Conservation (phyloP, 2,888 invertebrate species). For the Thysanoteuthis rhombus region DNA sequence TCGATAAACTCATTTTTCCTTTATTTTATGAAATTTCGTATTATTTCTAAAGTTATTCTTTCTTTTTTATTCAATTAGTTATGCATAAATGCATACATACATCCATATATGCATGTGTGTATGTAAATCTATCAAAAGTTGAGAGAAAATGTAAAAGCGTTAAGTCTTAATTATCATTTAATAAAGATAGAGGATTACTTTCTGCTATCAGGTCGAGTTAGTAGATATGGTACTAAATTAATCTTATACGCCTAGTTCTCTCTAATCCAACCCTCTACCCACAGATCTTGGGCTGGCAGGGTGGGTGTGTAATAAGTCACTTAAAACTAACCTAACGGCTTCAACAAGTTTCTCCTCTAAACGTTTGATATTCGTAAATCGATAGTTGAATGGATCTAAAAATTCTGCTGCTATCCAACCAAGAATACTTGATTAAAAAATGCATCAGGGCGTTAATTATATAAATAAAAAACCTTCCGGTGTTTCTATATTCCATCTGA, state of each 20-base stretch:
- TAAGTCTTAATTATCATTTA: background rate
- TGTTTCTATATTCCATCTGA: background rate
- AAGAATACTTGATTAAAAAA: background rate
- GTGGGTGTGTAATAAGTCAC: background rate
- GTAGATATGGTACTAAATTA: background rate
- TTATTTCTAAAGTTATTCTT: too few species aligned
- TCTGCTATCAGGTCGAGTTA: background rate
- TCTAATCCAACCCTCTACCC: background rate
- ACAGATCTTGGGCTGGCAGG: background rate
- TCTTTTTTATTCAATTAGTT: too few species aligned
- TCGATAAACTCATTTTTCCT: too few species aligned
- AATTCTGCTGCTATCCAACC: background rate
- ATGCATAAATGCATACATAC: background rate
- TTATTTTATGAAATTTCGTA: too few species aligned
- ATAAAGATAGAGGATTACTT: background rate
- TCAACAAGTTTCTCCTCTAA: background rate
- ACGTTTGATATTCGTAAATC: background rate
- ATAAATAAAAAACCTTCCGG: background rate
- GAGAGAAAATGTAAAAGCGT: too few species aligned
- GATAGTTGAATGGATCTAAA: background rate
- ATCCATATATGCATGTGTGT: background rate
- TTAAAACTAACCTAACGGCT: background rate
- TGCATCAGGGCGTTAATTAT: background rate
- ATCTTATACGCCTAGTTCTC: background rate
- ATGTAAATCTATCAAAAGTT: background rate